A percentile compares a stretch with the other conserved stretches of the same genome.
These are phyloP conservation scores for Entomobrya proxima DNA, from an alignment of 2,888 invertebrate species.

Conservation along the genomic window DNA sequence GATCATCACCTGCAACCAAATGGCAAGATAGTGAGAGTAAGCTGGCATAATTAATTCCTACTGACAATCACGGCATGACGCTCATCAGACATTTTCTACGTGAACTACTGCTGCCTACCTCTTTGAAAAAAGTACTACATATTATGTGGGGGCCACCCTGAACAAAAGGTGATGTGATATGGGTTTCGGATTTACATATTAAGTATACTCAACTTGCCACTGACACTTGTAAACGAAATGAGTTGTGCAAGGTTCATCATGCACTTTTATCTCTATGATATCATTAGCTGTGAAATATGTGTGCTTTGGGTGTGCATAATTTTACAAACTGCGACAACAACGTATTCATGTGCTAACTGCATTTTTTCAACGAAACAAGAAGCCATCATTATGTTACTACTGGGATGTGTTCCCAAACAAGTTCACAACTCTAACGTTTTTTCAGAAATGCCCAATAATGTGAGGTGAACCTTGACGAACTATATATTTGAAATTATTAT, in stretches of 20 bases:
- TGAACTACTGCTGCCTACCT: not conserved
- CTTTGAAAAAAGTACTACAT: not conserved
- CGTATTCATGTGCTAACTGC: not conserved
- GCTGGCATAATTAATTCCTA: not conserved
- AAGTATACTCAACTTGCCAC: not conserved
- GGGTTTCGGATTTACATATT: not conserved
- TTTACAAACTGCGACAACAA: not conserved
- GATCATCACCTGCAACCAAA: not conserved
- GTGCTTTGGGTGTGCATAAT: constrained; percentile 28
- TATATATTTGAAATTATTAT: constrained; percentile 25
- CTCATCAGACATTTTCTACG: not conserved
- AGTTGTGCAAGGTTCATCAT: not conserved
- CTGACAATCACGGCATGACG: not conserved
- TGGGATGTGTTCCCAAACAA: not conserved
- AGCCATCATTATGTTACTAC: not conserved
- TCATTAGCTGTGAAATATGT: not conserved
- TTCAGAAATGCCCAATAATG: constrained; percentile 7
- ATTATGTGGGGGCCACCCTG: not conserved
- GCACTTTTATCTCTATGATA: not conserved
- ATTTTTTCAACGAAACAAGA: not conserved
- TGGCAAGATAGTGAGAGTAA: not conserved
- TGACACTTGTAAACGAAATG: not conserved
- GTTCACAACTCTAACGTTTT: not conserved
- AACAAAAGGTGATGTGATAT: constrained; percentile 2
- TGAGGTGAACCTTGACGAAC: constrained; percentile 29